A percentile compares a stretch with the other conserved stretches of the same genome.
Conservation (phyloP, 2,797 vertebrate species). For the Argyrosomus regius region DNA sequence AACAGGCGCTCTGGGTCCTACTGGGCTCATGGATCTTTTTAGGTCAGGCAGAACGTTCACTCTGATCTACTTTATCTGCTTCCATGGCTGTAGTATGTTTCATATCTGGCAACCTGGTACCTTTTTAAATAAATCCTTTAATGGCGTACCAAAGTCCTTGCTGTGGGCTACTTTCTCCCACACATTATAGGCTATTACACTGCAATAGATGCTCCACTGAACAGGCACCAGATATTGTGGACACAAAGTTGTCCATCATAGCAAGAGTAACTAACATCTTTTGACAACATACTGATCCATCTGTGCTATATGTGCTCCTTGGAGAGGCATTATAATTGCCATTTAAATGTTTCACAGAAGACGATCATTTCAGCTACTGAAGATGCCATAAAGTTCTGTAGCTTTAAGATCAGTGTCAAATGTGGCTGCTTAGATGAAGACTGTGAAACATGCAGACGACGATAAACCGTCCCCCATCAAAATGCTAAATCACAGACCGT, state of each 20-base stretch:
- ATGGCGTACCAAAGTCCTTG: constrained; percentile 55
- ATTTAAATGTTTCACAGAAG: constrained; percentile 32
- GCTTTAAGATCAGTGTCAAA: constrained; percentile 51
- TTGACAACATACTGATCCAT: neutral
- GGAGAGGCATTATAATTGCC: constrained; percentile 10
- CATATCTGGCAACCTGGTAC: too few species aligned
- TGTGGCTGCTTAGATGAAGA: constrained; percentile 30
- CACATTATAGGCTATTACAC: constrained; percentile 53
- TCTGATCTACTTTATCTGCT: too few species aligned
- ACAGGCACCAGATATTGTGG: neutral
- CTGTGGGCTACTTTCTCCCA: constrained; percentile 51
- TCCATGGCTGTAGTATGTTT: too few species aligned
- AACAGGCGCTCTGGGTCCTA: too few species aligned
- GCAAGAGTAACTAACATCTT: constrained; percentile 1
- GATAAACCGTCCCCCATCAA: constrained; percentile 51
- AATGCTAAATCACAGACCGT: constrained; percentile 55
- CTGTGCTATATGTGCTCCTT: neutral
- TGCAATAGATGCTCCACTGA: constrained; percentile 11
- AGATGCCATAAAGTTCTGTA: constrained; percentile 19
- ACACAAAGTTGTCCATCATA: constrained; percentile 13
- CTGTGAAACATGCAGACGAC: constrained; percentile 40
- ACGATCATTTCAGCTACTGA: constrained; percentile 5
- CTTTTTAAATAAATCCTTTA: constrained; percentile 49
- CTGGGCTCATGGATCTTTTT: too few species aligned
- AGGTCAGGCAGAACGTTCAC: too few species aligned